A percentile compares a stretch with the other conserved stretches of the same genome.
Evolutionary conservation across 2,888 invertebrate genomes (phyloP).

Genomic region (Bugulina stolonifera): DNA sequence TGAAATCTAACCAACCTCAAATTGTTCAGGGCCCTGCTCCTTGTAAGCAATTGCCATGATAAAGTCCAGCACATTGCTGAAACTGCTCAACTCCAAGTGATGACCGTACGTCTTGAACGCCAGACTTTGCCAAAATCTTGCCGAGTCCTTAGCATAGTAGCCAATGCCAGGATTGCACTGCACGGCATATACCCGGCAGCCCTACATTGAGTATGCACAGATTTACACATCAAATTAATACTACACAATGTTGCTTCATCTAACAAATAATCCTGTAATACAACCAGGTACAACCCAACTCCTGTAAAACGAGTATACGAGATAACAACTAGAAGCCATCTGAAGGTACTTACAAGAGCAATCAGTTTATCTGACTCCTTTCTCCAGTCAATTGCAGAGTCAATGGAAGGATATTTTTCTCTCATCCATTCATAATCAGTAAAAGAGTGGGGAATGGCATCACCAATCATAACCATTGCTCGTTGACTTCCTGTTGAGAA

Average conservation of each 20-base stretch:
- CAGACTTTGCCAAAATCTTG: constrained; percentile 17
- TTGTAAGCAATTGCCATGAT: constrained; percentile 25
- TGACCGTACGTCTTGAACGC: constrained; percentile 23
- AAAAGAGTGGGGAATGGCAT: constrained; percentile 17
- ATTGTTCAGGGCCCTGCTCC: constrained; percentile 25
- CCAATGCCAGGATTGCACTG: constrained; percentile 5
- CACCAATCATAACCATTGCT: constrained; percentile 26
- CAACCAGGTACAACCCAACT: too few species aligned
- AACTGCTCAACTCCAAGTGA: constrained; percentile 5
- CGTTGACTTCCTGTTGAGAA: neutral
- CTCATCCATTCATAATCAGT: neutral
- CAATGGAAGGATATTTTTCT: neutral
- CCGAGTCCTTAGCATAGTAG: neutral
- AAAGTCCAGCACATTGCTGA: constrained; percentile 25
- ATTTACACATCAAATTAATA: too few species aligned
- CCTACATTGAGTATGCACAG: neutral
- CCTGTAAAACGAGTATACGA: too few species aligned
- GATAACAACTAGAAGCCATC: too few species aligned
- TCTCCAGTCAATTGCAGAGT: constrained; percentile 15
- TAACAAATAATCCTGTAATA: neutral
- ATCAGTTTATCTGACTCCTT: constrained; percentile 13
- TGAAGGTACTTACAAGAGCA: neutral
- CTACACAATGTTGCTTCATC: neutral
- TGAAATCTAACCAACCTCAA: too few species aligned
- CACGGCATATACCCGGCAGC: constrained; percentile 22